Percentiles rank a stretch among this genome's conserved stretches.
Conservation (phyloP, 2,113 vertebrate genomes). For the Dendropsophus ebraccatus region DNA sequence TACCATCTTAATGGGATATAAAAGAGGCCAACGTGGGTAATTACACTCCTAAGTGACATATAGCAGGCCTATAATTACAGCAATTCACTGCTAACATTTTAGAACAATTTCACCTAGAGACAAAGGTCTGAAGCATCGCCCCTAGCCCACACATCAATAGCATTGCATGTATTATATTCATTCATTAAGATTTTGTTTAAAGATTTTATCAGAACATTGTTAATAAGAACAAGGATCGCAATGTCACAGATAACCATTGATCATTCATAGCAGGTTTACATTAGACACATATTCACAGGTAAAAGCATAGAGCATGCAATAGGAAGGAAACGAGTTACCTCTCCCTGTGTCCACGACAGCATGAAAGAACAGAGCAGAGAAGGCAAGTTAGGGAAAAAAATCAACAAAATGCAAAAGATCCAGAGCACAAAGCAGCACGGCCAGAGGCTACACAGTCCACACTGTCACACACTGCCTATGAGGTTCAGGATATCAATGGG, state of each 20-base stretch:
- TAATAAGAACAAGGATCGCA: neutral
- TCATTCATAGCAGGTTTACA: neutral
- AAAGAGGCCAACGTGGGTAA: neutral
- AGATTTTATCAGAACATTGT: neutral
- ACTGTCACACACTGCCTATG: neutral
- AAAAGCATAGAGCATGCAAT: constrained; percentile 46
- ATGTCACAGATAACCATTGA: neutral
- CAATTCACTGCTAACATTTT: neutral
- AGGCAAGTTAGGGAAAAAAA: constrained; percentile 71
- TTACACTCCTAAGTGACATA: neutral
- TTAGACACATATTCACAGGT: neutral
- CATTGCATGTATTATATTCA: neutral
- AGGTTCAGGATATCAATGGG: neutral
- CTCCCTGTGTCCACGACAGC: constrained; percentile 87
- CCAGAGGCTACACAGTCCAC: neutral
- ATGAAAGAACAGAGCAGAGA: constrained; percentile 77
- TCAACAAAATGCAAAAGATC: constrained; percentile 53
- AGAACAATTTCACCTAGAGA: neutral
- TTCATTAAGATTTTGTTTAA: neutral
- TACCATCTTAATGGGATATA: neutral
- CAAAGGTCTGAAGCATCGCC: no score
- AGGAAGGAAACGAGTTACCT: constrained; percentile 77
- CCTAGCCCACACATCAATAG: neutral
- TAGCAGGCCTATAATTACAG: neutral
- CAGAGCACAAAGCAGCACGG: constrained; percentile 48